These are phyloP conservation scores for Plutella xylostella DNA, from an alignment of 2,888 invertebrate species.

Conservation along the genomic window DNA sequence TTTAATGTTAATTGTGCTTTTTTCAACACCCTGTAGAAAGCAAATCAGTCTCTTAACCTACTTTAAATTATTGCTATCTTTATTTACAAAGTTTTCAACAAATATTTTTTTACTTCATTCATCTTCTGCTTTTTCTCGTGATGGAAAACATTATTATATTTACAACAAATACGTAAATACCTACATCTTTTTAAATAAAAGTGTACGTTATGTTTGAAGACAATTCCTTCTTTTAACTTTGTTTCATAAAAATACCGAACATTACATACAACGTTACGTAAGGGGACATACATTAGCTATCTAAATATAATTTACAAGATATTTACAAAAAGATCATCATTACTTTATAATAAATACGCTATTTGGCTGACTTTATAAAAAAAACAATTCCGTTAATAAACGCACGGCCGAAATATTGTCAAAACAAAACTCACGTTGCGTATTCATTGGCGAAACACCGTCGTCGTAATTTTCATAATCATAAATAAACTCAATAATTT, in stretches of 20 bases:
- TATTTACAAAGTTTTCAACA: conserved; percentile 45
- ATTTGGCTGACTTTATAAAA: conserved; percentile 42
- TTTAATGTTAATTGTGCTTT: too few relatives aligned
- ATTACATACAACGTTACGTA: conserved; percentile 16
- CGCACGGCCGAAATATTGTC: too few relatives aligned
- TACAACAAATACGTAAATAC: neutral
- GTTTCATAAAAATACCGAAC: conserved; percentile 7
- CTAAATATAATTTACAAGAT: conserved; percentile 56
- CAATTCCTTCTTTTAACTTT: neutral
- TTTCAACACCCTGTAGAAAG: too few relatives aligned
- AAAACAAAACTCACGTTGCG: neutral
- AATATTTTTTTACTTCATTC: neutral
- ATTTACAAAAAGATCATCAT: conserved; percentile 51
- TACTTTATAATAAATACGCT: conserved; percentile 47
- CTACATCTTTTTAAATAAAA: too few relatives aligned
- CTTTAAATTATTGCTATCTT: conserved; percentile 46
- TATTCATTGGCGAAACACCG: neutral
- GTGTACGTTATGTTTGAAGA: too few relatives aligned
- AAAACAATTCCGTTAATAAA: conserved; percentile 25
- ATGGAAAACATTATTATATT: neutral
- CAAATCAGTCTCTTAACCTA: conserved; percentile 66
- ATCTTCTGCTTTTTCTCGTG: neutral
- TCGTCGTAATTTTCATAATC: neutral
- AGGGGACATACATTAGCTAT: conserved; percentile 49
- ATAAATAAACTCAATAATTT: conserved; percentile 3